Base-by-base conservation (phyloP, 2,888 invertebrate genomes). In the Bombylius discolor region DNA sequence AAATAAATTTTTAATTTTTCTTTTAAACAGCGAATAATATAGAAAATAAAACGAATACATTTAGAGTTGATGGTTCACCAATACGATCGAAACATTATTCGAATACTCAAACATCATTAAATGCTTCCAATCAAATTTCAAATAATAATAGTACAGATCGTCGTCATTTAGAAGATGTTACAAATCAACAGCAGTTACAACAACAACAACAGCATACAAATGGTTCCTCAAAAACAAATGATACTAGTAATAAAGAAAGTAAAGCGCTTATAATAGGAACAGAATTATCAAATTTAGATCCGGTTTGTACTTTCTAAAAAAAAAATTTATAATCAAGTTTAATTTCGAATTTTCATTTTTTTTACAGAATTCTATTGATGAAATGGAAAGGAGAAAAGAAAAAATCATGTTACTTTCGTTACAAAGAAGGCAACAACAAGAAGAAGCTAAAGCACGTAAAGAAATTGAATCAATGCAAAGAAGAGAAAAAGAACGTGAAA, bases 361-460 rank as follows among this genome's bases (percentile, higher is more conserved):
- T 8, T 1, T 1, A 42, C 12, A 92, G 91, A 85, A 84, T 67
- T 83, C 85, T 8, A 82, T 89, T 55, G 89, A 92, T 64, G 93
- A 94, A 75, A 91, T 94, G 88, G 91, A 92, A 73, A 83, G 85
- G 60, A 94, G 89, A 70, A 95, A 94, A 70, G 93, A 95, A 71
- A 84, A 85, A 64, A 89, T 97, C 59, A 86, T 95, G 82, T 75
- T 93, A 72, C 77, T 89, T 67, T 94, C 95, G 12, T 76, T 93
- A 65, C 92, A 92, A 72, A 80, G 97, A 66, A 85, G 90, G 64
- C 92, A 93, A 70, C 87, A 92, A 62, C 91, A 90, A 65, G 96
- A 96, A 71, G 89, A 89, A 73, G 82, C 86, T 58, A 85, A 89
- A 61, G 84, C 85, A 62, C 80, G 85, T 45, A 90, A 92, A 66